Percentiles rank a stretch among this genome's conserved stretches.
These are phyloP conservation scores for Meloidogyne exigua DNA, from an alignment of 1,140 invertebrate genomes.

Conservation along the genomic window DNA sequence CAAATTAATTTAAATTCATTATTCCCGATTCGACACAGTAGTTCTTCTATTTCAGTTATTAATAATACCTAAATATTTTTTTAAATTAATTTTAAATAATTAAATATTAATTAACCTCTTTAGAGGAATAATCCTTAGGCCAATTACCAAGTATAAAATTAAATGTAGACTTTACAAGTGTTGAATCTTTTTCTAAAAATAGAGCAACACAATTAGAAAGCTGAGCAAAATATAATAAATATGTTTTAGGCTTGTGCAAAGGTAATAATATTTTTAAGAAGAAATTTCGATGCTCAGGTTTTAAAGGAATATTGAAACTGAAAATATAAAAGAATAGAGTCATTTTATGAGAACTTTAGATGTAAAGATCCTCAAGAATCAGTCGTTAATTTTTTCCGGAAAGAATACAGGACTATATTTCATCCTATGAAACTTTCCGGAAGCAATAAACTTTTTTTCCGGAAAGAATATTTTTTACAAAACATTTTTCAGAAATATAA, in stretches of 20 bases:
- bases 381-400: too few relatives aligned
- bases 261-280: constrained; percentile 55
- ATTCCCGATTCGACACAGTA: constrained; percentile 4
- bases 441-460: too few relatives aligned
- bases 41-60: constrained; percentile 13
- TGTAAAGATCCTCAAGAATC: too few relatives aligned
- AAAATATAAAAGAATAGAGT: too few relatives aligned
- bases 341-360: too few relatives aligned
- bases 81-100: neutral
- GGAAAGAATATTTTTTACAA: too few relatives aligned
- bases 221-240: constrained; percentile 91
- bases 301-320: constrained; percentile 59
- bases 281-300: constrained; percentile 61
- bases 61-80: constrained; percentile 8
- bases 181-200: constrained; percentile 84
- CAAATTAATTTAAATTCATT: constrained; percentile 6
- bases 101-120: neutral
- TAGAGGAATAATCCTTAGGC: constrained; percentile 6
- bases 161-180: constrained; percentile 66
- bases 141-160: constrained; percentile 6
- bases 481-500: too few relatives aligned
- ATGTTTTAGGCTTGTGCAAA: constrained; percentile 67
- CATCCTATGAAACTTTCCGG: too few relatives aligned
- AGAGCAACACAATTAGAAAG: constrained; percentile 93
- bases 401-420: too few relatives aligned